phyloP scores from a whole-genome alignment of 2,113 vertebrate genomes.

The Pelodiscus sinensis region DNA sequence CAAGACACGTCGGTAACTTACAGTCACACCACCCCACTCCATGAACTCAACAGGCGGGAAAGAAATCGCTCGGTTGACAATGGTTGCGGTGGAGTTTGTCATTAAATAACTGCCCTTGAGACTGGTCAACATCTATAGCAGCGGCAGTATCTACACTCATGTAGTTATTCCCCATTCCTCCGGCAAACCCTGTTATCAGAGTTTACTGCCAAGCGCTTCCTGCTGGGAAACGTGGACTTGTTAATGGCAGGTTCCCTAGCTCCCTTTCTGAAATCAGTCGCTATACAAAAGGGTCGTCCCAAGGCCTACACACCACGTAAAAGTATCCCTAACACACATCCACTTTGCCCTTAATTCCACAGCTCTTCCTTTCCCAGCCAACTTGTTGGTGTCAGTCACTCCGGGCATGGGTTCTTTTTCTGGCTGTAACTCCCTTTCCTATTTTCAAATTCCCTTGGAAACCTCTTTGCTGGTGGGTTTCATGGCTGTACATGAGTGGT shows the following conservation, averaged over 20 bases:
- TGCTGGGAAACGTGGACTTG: rapidly evolving
- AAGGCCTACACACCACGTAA: not conserved
- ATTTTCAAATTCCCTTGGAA: not conserved
- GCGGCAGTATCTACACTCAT: not conserved
- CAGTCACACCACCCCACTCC: not conserved
- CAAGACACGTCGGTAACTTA: not conserved
- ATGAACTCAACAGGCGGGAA: not conserved
- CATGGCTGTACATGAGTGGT: not conserved
- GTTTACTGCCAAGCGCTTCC: not conserved
- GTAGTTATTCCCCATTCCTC: not conserved
- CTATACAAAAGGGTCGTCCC: not conserved
- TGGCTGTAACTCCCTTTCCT: not conserved
- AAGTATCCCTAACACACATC: not conserved
- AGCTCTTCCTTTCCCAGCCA: not conserved
- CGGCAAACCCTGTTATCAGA: not conserved
- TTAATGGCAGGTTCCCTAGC: not conserved
- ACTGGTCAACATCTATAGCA: not conserved
- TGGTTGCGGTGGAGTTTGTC: rapidly evolving
- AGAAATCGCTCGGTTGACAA: not conserved
- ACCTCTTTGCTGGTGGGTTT: not conserved
- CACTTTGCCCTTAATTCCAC: not conserved
- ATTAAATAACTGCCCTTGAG: conserved; percentile 7
- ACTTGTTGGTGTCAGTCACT: not conserved
- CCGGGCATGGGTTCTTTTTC: not conserved
- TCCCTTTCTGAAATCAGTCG: rapidly evolving